These are phyloP conservation scores for Peromyscus leucopus DNA, from an alignment of 2,113 vertebrate genomes.

Conservation along the genomic window DNA sequence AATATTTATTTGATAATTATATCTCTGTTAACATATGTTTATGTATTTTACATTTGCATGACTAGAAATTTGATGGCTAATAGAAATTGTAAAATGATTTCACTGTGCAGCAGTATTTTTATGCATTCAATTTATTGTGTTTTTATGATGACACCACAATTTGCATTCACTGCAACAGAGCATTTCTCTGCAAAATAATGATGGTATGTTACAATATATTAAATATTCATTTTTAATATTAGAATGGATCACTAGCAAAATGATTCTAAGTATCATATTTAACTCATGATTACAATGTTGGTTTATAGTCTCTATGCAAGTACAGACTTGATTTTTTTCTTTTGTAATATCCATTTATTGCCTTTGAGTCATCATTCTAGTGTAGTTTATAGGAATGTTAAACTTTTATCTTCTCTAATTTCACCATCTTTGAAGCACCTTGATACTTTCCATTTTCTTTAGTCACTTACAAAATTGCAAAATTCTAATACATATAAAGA, in stretches of 20 bases:
- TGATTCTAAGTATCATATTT: conserved; percentile 17
- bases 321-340: background rate
- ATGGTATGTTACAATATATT: background rate
- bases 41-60: background rate
- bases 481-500: background rate
- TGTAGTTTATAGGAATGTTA: background rate
- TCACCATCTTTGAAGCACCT: background rate
- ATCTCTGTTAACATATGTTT: background rate
- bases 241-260: background rate
- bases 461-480: background rate
- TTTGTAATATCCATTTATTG: background rate
- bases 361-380: background rate
- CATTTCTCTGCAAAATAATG: conserved; percentile 36
- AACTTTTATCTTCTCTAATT: background rate
- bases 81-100: background rate
- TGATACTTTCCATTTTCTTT: background rate
- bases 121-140: background rate
- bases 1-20: conserved; percentile 39
- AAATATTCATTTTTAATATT: background rate
- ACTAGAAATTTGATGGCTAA: conserved; percentile 34
- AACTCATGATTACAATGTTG: background rate
- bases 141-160: background rate
- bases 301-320: background rate
- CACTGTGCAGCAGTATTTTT: background rate
- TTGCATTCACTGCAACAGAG: background rate